Evolutionary conservation across 1,140 invertebrate species (phyloP).

Genomic region (Littorina saxatilis): DNA sequence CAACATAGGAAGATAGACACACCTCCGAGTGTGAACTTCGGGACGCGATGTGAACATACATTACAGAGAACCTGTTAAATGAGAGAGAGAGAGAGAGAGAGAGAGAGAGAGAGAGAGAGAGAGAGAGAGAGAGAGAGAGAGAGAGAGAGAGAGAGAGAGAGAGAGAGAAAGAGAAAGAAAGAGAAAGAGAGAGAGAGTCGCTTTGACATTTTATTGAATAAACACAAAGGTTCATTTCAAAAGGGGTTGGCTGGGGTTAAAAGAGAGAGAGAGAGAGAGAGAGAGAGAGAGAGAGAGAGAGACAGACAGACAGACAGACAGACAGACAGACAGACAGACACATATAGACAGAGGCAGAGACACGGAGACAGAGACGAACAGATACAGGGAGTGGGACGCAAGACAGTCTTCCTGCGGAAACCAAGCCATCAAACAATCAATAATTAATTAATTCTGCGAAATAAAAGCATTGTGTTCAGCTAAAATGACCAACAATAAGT

Average conservation of each 20-base stretch:
- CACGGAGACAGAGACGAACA: background rate
- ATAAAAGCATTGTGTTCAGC: too few relatives aligned
- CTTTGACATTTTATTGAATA: too few relatives aligned
- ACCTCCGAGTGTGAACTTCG: background rate
- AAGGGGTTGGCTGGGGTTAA: too few relatives aligned
- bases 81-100: background rate
- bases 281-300: slow-evolving; percentile 1
- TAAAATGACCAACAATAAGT: too few relatives aligned
- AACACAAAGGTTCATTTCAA: too few relatives aligned
- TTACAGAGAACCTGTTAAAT: background rate
- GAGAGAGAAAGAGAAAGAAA: slow-evolving; percentile 17
- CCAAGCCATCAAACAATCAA: too few relatives aligned
- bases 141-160: too few relatives aligned
- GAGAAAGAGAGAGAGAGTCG: slow-evolving; percentile 11
- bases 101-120: background rate
- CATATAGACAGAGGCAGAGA: background rate
- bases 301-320: background rate
- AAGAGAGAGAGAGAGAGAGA: background rate
- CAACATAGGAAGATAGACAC: background rate
- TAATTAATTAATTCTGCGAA: too few relatives aligned
- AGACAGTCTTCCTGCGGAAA: too few relatives aligned
- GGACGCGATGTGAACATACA: background rate
- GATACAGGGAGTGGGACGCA: background rate
- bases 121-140: too few relatives aligned
- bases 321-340: background rate